Evolutionary conservation across 2,888 invertebrate genomes (phyloP), one percentile per base, ranked within the genome.

Genomic region (Melolontha melolontha): DNA sequence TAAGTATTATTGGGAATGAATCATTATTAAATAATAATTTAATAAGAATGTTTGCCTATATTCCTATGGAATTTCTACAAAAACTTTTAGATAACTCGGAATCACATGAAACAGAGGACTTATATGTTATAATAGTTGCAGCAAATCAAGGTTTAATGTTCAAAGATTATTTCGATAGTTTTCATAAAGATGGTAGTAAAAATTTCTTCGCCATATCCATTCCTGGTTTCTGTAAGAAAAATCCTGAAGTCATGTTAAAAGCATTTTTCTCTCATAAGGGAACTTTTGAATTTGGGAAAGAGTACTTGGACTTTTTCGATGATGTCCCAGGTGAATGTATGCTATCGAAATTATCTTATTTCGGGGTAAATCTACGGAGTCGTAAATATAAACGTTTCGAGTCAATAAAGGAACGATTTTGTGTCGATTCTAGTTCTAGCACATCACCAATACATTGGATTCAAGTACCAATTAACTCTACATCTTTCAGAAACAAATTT

Each of bases 401-500:
- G n/a, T 55, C 55, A 0, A 17, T 17, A 11, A 55, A 40, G 16
- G 10, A 1, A 10, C 16, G 40, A 10, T 55, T 16, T 55, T 55
- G 55, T 4, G 10, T 55, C 40, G 8, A 40, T 11, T 22, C 14
- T 40, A 6, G 40, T 40, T 5, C 4, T 17, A 5, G 2, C 40
- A 16, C 5, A 10, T 17, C 8, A 55, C 40, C 40, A 39, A 8
- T 0, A 27, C n/a, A 41, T 17, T 66, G 65, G 65, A 5, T 54
- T 29, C 41, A 54, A 49, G 47, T 47, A n/a, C 65, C 22, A 39
- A 34, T 49, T 16, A 47, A 47, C 10, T 47, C 47, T 11, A 49
- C 14, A 4, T 34, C 47, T 17, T 66, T 47, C 17, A 44, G 44
- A 11, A 54, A 55, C n/a, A 34, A 66, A 49, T 57, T 55, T 39